Evolutionary conservation across 2,113 vertebrate genomes (phyloP), one percentile per base, ranked within the genome.

Genomic region (Petrocephalus microphthalmus): DNA sequence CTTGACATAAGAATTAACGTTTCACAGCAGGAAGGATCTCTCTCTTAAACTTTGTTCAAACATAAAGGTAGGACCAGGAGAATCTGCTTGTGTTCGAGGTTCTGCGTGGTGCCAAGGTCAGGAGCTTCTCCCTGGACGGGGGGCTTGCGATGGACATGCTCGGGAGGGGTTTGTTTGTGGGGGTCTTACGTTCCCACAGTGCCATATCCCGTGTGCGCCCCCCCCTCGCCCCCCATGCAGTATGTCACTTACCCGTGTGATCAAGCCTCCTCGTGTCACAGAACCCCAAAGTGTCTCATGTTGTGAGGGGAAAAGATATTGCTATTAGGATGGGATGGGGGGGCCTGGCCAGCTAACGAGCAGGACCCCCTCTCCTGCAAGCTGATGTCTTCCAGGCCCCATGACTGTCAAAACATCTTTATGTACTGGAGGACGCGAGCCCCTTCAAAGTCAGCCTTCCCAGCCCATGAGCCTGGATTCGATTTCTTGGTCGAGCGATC

Each of bases 401-500:
- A 53, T 85, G 7, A 47, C 89, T 91, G 91, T 92, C 90, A 91
- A 91, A 92, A 92, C 91, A 93, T 83, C 88, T 89, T 29, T 85
- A 71, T 71, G 52, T 90, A 90, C 94, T 95, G 93, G 93, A 94
- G 93, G 93, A 95, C 89, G 91, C 91, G 92, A 93, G 95, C 90
- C 87, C 95, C 95, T 94, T 96, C 95, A 95, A 96, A 96, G 94
- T 94, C 92, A 92, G 92, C 93, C 88, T 94, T 95, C 90, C 94
- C 91, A 84, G 71, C 90, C 0, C 91, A 93, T 19, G 88, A 85
- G 91, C 93, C 92, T 93, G 86, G 90, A 90, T 93, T 94, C 92
- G 93, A 94, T 92, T 94, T 95, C 90, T 95, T 94, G 85, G 84
- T 92, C 90, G 90, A 90, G 49, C 81, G 88, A 91, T 95, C 91